A percentile compares a stretch with the other conserved stretches of the same genome.
Conservation (phyloP, 2,888 invertebrate genomes). For the Schizaphis graminum region DNA sequence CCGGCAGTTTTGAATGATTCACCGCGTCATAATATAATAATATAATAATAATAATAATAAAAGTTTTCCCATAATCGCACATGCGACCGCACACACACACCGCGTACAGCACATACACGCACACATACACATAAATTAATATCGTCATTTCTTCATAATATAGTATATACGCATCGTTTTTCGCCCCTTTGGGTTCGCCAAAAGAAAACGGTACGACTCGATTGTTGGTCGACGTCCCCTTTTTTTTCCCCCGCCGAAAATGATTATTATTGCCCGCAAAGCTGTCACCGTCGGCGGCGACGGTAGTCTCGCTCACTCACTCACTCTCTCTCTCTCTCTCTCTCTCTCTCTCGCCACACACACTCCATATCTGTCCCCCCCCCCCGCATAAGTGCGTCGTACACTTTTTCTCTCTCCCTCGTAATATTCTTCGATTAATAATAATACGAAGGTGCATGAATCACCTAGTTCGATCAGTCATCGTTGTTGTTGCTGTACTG, state of each 20-base stretch:
- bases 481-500: slow-evolving; percentile 27
- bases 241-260: slow-evolving; percentile 21
- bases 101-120: background rate
- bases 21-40: background rate
- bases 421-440: slow-evolving; percentile 65
- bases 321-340: background rate
- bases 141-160: slow-evolving; percentile 59
- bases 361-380: background rate
- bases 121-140: slow-evolving; percentile 13
- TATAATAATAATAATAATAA: slow-evolving; percentile 31
- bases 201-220: slow-evolving; percentile 57
- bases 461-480: slow-evolving; percentile 65
- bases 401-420: background rate
- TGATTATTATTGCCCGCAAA: slow-evolving; percentile 66
- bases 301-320: background rate
- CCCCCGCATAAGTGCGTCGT: background rate
- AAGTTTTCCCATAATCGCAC: slow-evolving; percentile 44
- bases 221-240: slow-evolving; percentile 36
- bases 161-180: slow-evolving; percentile 22
- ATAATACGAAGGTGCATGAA: slow-evolving; percentile 57
- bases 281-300: slow-evolving; percentile 55
- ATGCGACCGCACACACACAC: slow-evolving; percentile 18
- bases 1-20: slow-evolving; percentile 47
- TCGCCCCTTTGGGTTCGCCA: slow-evolving; percentile 19
- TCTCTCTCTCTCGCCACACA: background rate